phyloP scores from a whole-genome alignment of 30 jellyfish, hydroid and myxozoan genomes.

The Cassiopea andromeda region DNA sequence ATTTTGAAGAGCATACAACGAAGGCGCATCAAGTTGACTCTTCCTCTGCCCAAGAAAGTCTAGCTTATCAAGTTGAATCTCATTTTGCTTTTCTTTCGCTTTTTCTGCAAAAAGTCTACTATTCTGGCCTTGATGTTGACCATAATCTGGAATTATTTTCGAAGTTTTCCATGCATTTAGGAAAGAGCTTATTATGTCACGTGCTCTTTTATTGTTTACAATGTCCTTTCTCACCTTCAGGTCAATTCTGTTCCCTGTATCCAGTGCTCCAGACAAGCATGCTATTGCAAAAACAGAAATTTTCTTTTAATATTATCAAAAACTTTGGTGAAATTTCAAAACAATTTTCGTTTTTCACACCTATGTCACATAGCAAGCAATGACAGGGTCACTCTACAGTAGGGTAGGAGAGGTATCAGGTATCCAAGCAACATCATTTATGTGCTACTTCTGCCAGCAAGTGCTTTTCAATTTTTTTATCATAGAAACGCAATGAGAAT shows the following conservation, averaged over 20 bases:
- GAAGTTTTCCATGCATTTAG: constrained; percentile 78
- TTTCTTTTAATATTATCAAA: too few relatives aligned
- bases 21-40: constrained; percentile 58
- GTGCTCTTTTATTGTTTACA: constrained; percentile 49
- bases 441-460: too few relatives aligned
- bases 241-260: neutral
- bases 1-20: constrained; percentile 53
- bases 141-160: constrained; percentile 61
- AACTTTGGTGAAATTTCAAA: too few relatives aligned
- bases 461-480: too few relatives aligned
- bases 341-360: too few relatives aligned
- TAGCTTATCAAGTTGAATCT: constrained; percentile 39
- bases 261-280: neutral
- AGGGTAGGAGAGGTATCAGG: too few relatives aligned
- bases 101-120: neutral
- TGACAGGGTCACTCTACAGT: too few relatives aligned
- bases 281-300: too few relatives aligned
- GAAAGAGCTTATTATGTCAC: constrained; percentile 67
- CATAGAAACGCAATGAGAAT: too few relatives aligned
- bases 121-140: neutral
- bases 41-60: constrained; percentile 46
- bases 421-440: too few relatives aligned
- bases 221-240: neutral
- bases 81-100: neutral
- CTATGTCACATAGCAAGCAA: too few relatives aligned